Percentiles rank a stretch among this genome's conserved stretches.
Conservation (phyloP, 2,888 invertebrate genomes). For the Drosophila imparisetae region DNA sequence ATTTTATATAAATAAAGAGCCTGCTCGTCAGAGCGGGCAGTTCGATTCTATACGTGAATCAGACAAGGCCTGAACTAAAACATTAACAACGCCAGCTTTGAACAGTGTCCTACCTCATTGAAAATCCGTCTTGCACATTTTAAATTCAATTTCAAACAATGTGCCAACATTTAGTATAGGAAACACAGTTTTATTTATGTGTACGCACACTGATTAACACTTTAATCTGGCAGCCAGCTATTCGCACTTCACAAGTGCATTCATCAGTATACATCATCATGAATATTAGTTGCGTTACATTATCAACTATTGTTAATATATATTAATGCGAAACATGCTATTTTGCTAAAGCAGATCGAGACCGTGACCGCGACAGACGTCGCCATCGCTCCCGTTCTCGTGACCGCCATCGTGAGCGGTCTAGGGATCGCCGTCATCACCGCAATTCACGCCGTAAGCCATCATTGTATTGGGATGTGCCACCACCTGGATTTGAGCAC, state of each 20-base stretch:
- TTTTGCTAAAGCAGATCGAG: conserved; percentile 49
- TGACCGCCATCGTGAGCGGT: conserved; percentile 73
- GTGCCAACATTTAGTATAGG: neutral
- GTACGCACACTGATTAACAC: conserved; percentile 7
- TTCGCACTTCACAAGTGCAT: neutral
- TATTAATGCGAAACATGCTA: neutral
- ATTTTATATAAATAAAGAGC: no score
- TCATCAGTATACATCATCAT: neutral
- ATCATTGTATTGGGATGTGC: conserved; percentile 99
- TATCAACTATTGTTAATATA: neutral
- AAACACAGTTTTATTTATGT: neutral
- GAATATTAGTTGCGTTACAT: neutral
- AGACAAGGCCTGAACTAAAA: neutral
- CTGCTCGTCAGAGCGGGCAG: no score
- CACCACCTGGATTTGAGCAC: conserved; percentile 98
- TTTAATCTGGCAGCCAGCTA: neutral
- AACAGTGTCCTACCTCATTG: neutral
- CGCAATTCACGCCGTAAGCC: conserved; percentile 92
- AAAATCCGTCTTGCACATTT: neutral
- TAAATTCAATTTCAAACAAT: neutral
- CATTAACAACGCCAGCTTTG: neutral
- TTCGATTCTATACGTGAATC: no score
- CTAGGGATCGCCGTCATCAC: conserved; percentile 77
- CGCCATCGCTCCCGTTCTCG: conserved; percentile 73
- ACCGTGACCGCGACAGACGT: conserved; percentile 69